These are phyloP conservation scores for Smittia sp. DNA, from an alignment of 2,888 invertebrate species.

Conservation along the genomic window DNA sequence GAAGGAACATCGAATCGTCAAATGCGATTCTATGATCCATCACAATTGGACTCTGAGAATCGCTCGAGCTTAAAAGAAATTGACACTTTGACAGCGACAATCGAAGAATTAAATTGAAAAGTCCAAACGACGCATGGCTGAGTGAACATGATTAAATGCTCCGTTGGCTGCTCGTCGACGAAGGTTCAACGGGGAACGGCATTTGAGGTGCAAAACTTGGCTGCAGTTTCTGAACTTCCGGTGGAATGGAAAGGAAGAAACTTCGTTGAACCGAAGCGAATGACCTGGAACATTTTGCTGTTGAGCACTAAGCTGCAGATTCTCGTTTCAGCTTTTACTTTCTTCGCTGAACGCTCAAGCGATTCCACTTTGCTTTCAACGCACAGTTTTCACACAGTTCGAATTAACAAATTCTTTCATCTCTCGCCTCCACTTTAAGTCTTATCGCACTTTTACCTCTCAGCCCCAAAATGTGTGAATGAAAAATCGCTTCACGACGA, in stretches of 20 bases:
- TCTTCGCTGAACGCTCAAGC: no score
- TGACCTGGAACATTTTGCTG: no score
- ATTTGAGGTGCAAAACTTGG: background rate
- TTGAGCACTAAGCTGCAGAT: no score
- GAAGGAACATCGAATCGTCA: background rate
- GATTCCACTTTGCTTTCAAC: no score
- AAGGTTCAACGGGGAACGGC: background rate
- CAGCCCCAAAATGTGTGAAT: background rate
- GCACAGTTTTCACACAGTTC: background rate
- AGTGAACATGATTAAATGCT: background rate
- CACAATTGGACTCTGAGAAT: background rate
- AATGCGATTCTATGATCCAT: background rate
- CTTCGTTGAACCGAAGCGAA: background rate
- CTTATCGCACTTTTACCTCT: slow-evolving; percentile 7
- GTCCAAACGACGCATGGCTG: background rate
- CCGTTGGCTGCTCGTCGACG: background rate
- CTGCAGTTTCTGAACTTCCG: background rate
- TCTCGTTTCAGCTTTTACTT: no score
- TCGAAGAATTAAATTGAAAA: background rate
- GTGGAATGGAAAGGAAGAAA: background rate
- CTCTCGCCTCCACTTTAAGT: background rate
- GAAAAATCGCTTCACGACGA: background rate
- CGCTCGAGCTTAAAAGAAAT: background rate
- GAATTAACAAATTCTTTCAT: background rate
- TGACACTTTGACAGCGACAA: background rate